These are phyloP conservation scores for Aporophyla nigra DNA, from an alignment of 2,888 invertebrate genomes.

Conservation along the genomic window DNA sequence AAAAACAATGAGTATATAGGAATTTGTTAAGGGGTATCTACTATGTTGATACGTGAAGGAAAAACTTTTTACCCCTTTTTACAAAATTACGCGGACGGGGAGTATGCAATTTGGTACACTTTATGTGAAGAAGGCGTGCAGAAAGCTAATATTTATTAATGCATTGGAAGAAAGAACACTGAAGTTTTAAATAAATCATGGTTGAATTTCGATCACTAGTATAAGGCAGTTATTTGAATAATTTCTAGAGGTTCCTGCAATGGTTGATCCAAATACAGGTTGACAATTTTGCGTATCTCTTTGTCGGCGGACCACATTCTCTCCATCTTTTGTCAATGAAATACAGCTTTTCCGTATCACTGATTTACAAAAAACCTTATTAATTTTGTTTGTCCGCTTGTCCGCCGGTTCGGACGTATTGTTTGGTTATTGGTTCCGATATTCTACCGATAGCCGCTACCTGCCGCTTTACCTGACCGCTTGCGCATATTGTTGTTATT, in stretches of 20 bases:
- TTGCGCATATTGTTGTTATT: slow-evolving; percentile 54
- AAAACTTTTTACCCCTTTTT: too few species aligned
- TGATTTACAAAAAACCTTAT: slow-evolving; percentile 46
- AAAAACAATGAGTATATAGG: not conserved
- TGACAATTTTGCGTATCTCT: slow-evolving; percentile 13
- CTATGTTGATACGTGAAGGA: too few species aligned
- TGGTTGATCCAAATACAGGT: not conserved
- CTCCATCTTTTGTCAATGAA: slow-evolving; percentile 49
- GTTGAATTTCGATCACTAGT: too few species aligned
- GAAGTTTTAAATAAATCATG: too few species aligned
- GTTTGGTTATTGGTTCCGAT: slow-evolving; percentile 64
- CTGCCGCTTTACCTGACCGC: slow-evolving; percentile 72
- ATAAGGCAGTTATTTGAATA: not conserved
- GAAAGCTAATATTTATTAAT: too few species aligned
- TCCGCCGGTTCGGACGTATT: slow-evolving; percentile 34
- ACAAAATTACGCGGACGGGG: too few species aligned
- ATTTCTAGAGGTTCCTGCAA: not conserved
- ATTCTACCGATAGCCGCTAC: slow-evolving; percentile 66
- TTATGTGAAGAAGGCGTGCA: too few species aligned
- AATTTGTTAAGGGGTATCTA: not conserved
- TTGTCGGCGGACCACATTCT: slow-evolving; percentile 18
- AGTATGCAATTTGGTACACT: too few species aligned
- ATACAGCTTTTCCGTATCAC: slow-evolving; percentile 48
- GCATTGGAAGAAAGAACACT: too few species aligned
- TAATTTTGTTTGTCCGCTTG: slow-evolving; percentile 61